Conservation (phyloP, 30 jellyfish, hydroid and myxozoan genomes). For the Aurelia coerulea region DNA sequence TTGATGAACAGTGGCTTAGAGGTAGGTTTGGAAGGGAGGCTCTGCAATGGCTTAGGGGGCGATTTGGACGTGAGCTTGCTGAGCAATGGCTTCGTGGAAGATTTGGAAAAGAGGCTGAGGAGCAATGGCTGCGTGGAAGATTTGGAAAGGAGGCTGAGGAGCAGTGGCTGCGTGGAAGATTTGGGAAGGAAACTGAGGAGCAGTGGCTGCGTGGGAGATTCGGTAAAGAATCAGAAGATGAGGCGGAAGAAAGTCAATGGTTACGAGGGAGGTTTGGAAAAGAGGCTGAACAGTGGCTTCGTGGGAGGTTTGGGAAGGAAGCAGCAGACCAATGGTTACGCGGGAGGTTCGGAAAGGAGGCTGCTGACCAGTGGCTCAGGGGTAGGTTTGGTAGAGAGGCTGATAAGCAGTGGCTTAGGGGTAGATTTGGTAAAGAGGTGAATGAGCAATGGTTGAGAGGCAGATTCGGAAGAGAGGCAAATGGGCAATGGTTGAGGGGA, state of each 20-base stretch:
- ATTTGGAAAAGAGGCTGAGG: slow-evolving; percentile 48
- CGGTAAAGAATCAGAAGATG: slow-evolving; percentile 47
- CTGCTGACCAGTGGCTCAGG: slow-evolving; percentile 75
- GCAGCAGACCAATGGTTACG: slow-evolving; percentile 75
- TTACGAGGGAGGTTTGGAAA: slow-evolving; percentile 67
- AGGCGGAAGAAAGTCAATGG: slow-evolving; percentile 55
- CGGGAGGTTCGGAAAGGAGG: slow-evolving; percentile 81
- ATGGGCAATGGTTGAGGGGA: slow-evolving; percentile 86
- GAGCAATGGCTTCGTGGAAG: slow-evolving; percentile 76
- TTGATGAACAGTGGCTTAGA: slow-evolving; percentile 54
- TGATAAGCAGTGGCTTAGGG: slow-evolving; percentile 69
- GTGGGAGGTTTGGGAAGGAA: slow-evolving; percentile 88
- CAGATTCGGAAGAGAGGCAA: slow-evolving; percentile 77
- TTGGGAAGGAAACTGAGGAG: slow-evolving; percentile 54
- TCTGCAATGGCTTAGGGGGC: slow-evolving; percentile 61
- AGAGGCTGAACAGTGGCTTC: slow-evolving; percentile 77
- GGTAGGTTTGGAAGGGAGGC: slow-evolving; percentile 65
- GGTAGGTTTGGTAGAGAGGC: slow-evolving; percentile 72
- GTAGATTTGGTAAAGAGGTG: slow-evolving; percentile 63
- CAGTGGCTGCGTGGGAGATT: slow-evolving; percentile 82
- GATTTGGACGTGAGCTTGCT: slow-evolving; percentile 60
- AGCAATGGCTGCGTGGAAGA: slow-evolving; percentile 66
- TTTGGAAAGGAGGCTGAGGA: slow-evolving; percentile 54
- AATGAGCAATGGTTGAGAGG: slow-evolving; percentile 82
- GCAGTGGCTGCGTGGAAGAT: slow-evolving; percentile 77